A percentile compares a stretch with the other conserved stretches of the same genome.
Evolutionary conservation across 2,888 invertebrate species (phyloP).

Genomic region (Diaperis boleti): DNA sequence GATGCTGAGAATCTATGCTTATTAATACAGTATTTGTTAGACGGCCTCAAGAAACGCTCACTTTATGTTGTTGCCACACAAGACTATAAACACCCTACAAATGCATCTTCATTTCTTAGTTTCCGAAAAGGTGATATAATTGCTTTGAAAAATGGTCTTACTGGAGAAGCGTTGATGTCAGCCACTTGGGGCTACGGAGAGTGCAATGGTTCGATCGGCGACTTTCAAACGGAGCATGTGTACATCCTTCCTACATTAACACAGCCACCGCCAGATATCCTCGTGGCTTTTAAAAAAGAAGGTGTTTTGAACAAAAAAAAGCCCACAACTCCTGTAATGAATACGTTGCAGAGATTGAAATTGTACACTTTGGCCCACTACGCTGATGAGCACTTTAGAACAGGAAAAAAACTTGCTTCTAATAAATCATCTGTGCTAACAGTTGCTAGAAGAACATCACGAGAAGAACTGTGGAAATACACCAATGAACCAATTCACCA

Average conservation of each 20-base stretch:
- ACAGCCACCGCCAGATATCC: slow-evolving; percentile 77
- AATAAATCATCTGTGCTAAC: slow-evolving; percentile 75
- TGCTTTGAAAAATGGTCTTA: slow-evolving; percentile 79
- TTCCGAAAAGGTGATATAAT: slow-evolving; percentile 84
- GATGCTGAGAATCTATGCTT: slow-evolving; percentile 89
- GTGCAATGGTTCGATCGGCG: slow-evolving; percentile 78
- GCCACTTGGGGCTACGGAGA: slow-evolving; percentile 80
- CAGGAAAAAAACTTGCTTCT: slow-evolving; percentile 66
- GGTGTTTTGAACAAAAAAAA: slow-evolving; percentile 66
- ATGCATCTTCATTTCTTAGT: slow-evolving; percentile 71
- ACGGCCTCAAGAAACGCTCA: slow-evolving; percentile 88
- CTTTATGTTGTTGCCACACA: slow-evolving; percentile 83
- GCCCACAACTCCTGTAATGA: slow-evolving; percentile 64
- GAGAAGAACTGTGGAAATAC: slow-evolving; percentile 86
- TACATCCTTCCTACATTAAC: slow-evolving; percentile 87
- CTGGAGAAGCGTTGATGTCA: slow-evolving; percentile 80
- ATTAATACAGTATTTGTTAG: slow-evolving; percentile 85
- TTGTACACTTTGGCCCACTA: slow-evolving; percentile 88
- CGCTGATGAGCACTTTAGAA: slow-evolving; percentile 84
- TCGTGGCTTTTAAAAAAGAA: slow-evolving; percentile 76
- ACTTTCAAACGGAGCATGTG: slow-evolving; percentile 89
- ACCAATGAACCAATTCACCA: slow-evolving; percentile 84
- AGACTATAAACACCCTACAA: slow-evolving; percentile 69
- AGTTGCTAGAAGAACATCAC: slow-evolving; percentile 73
- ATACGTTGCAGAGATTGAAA: slow-evolving; percentile 74